Base-by-base conservation (phyloP, 2,797 vertebrate genomes). In the Octomys mimax region DNA sequence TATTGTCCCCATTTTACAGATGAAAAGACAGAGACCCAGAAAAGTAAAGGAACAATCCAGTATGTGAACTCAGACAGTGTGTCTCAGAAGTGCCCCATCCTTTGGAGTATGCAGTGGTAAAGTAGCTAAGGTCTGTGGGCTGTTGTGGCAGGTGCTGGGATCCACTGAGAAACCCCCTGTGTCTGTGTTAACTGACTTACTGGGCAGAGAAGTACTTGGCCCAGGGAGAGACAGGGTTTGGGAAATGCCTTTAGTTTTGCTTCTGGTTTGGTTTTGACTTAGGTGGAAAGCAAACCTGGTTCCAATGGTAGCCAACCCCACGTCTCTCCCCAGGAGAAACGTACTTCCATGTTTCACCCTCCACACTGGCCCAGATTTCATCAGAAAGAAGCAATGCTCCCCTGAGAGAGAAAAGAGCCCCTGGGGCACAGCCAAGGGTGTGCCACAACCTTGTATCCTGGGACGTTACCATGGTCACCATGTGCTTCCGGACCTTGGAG, bases 371-470 rank as follows among this genome's bases (percentile, higher is more conserved):
- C 80, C 12, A 14, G 12, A 36, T 90, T 95, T 93, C 89, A 64
- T 92, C 97, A 95, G 89, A 93, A 85, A 90, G 81, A 84, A 80
- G 68, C 11, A 9, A 0, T 3, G 5, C 2, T 80, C 36, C 71
- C 22, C 71, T 61, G 68, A 46, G 80, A 62, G 42, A 31, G 66
- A 6, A 22, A 42, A 70, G 87, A 66, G 64, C 24, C 59, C n/a
- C 68, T 12, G 46, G 77, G 75, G 82, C 28, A 13, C 21, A 0
- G 57, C 0, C 0, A 16, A 61, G 52, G 57, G 70, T 49, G 19
- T 49, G 36, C 79, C 31, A n/a, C 16, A 46, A 7, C 14, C 6
- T 2, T 0, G 24, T 82, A 39, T 78, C 94, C n/a, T 1, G 24
- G 46, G 66, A 18, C 0, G 0, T 70, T 42, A 28, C 70, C 79